Evolutionary conservation across 2,797 vertebrate species (phyloP).

Genomic region (Platyrinchus mystaceus): DNA sequence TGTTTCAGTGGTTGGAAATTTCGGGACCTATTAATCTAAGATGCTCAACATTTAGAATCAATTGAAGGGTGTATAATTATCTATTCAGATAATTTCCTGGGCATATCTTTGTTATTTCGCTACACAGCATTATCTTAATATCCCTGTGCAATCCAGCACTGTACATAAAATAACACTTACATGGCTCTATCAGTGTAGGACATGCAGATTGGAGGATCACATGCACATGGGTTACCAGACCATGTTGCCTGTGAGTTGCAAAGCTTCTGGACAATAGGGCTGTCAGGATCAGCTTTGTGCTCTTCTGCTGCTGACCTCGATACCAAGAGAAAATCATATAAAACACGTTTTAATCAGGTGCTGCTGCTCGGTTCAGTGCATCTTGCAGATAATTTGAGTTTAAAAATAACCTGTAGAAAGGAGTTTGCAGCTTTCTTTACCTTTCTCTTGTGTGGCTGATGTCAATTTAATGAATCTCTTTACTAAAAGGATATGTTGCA

Average conservation of each 20-base stretch:
- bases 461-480: not conserved
- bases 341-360: not conserved
- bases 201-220: not conserved
- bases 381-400: not conserved
- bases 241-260: accelerated
- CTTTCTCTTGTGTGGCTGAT: not conserved
- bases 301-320: not conserved
- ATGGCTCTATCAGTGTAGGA: not conserved
- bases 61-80: not conserved
- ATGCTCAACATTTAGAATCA: not conserved
- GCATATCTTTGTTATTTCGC: not conserved
- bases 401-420: not conserved
- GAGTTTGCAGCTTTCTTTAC: not conserved
- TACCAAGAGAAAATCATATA: not conserved
- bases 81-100: not conserved
- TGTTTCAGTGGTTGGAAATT: not conserved
- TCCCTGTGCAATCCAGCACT: not conserved
- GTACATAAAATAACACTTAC: not conserved
- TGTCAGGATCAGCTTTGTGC: not conserved
- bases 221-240: not conserved
- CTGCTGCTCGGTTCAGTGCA: not conserved
- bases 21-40: not conserved
- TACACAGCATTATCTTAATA: not conserved
- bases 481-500: not conserved
- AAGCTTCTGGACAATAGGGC: not conserved